Evolutionary conservation across 2,888 invertebrate genomes (phyloP), one percentile per base, ranked within the genome.

Genomic region (Cheilosia soror): DNA sequence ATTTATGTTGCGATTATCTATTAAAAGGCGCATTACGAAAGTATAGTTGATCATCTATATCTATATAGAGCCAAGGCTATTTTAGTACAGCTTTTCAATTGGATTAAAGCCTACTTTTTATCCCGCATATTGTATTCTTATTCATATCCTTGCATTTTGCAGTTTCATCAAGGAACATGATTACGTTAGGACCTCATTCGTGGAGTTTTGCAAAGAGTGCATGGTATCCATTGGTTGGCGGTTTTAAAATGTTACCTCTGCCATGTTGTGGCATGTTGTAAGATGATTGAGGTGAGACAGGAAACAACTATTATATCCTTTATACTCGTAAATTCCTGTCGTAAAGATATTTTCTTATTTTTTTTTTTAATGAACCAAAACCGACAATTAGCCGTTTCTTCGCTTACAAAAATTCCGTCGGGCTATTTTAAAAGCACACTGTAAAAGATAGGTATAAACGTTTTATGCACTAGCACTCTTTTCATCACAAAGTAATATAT

Each of bases 401-500:
- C 2, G 51, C 57, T 63, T 65, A 33, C 42, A 63, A 40, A 33
- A 15, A 68, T 57, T 63, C 68, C 51, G 73, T 68, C 51, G 37
- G 79, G 73, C 44, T 53, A 44, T 69, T 27, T 58, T 51, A 5
- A 53, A 75, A 75, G 68, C 58, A 57, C 63, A 37, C 65, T 82
- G 79, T 73, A 83, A 83, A 79, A 72, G 60, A 62, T 47, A 20
- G 20, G 55, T 66, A 72, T 72, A 72, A 78, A 55, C 47, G 47
- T 47, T 62, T 62, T 78, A 55, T 62, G 65, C 77, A 15, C 29
- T 11, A 31, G 71, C 44, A 78, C 72, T 69, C 37, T 37, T 37
- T 11, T 29, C 42, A 68, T 49, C 60, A 55, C 77, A 72, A 77
- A 77, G 82, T 82, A 82, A 82, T 82, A 71, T 63, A 15, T 29